Conservation (phyloP, 1,140 invertebrate species). For the Aphaenogaster ashmeadi region DNA sequence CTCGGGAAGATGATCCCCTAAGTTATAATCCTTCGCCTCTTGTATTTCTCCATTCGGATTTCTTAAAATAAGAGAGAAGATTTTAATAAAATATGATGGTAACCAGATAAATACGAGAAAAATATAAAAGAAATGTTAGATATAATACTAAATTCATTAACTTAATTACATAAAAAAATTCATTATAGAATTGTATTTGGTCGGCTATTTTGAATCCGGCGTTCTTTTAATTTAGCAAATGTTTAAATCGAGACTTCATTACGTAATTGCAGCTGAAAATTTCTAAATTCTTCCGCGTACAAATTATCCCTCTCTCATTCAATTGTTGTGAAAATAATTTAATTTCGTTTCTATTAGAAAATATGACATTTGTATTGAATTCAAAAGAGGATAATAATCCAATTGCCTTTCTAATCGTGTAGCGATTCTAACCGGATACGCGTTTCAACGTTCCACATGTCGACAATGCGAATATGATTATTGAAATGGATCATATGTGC, state of each 20-base stretch:
- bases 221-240: slow-evolving; percentile 6
- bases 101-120: background rate
- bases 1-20: slow-evolving; percentile 3
- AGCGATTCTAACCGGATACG: slow-evolving; percentile 8
- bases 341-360: background rate
- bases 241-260: background rate
- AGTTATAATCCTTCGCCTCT: background rate
- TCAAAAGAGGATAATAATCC: background rate
- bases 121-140: background rate
- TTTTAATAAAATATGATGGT: background rate
- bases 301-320: background rate
- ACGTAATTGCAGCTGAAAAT: slow-evolving; percentile 3
- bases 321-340: background rate
- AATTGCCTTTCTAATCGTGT: background rate
- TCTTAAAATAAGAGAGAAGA: background rate
- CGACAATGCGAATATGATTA: slow-evolving; percentile 38
- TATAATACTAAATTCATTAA: slow-evolving; percentile 12
- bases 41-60: background rate
- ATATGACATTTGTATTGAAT: background rate
- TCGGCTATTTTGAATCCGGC: background rate
- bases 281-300: background rate
- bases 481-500: slow-evolving; percentile 54
- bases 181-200: background rate
- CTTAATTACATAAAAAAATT: slow-evolving; percentile 8
- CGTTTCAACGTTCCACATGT: slow-evolving; percentile 40